phyloP scores from a whole-genome alignment of 2,888 invertebrate species.

The Cistogaster globosa region DNA sequence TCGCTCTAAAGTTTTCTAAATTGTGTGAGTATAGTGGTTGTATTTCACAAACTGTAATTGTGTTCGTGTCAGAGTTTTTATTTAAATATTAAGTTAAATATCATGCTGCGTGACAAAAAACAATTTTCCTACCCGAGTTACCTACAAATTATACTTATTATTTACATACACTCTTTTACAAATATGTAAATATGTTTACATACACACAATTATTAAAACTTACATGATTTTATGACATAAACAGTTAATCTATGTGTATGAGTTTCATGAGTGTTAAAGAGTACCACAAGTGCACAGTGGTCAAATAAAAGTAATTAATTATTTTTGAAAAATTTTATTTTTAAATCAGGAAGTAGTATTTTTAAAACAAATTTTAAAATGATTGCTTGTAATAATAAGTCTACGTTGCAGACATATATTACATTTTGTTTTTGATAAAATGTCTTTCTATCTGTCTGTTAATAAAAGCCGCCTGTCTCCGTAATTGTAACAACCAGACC shows the following conservation, averaged over 20 bases:
- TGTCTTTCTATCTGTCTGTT: no score
- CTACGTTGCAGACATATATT: no score
- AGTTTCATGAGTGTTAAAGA: conserved; percentile 26
- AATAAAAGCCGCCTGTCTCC: no score
- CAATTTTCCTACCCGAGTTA: conserved; percentile 52
- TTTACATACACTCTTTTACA: neutral
- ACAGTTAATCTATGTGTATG: conserved; percentile 36
- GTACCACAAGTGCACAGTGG: conserved; percentile 30
- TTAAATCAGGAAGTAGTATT: no score
- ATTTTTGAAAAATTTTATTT: no score
- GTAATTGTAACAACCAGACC: no score
- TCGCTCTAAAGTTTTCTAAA: neutral
- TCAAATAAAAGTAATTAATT: neutral
- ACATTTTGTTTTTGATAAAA: no score
- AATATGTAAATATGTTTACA: conserved; percentile 4
- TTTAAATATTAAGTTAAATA: conserved; percentile 53
- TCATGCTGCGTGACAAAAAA: conserved; percentile 69
- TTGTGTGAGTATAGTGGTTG: conserved; percentile 24
- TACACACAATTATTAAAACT: neutral
- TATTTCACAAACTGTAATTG: neutral
- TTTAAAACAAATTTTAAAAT: no score
- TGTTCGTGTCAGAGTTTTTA: conserved; percentile 5
- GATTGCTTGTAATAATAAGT: no score
- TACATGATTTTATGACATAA: conserved; percentile 15
- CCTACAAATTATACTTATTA: conserved; percentile 39